phyloP scores from a whole-genome alignment of 2,113 vertebrate species.

The Sebastes fasciatus region DNA sequence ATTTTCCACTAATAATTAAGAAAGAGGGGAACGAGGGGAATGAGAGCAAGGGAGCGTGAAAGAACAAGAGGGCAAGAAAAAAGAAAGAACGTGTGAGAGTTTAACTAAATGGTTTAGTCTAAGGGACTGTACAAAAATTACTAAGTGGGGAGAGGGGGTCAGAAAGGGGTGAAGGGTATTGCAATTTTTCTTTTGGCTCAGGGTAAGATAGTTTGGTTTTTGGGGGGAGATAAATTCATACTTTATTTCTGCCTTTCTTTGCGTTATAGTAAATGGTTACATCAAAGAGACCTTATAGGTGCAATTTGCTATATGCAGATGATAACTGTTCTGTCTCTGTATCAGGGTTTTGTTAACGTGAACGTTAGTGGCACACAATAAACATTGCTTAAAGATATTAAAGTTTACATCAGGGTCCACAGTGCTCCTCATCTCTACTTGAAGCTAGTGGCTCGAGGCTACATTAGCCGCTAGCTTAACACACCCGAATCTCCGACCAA shows the following conservation, averaged over 20 bases:
- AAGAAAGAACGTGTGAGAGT: slow-evolving; percentile 1
- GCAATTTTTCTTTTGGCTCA: no score
- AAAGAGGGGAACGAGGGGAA: slow-evolving; percentile 46
- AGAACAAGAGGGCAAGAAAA: slow-evolving; percentile 33
- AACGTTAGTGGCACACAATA: neutral
- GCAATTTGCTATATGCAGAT: neutral
- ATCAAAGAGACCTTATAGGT: neutral
- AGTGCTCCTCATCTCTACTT: neutral
- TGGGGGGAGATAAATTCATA: no score
- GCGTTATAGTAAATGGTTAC: neutral
- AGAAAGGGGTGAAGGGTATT: neutral
- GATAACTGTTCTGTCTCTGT: neutral
- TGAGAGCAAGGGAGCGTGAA: slow-evolving; percentile 50
- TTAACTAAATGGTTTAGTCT: slow-evolving; percentile 22
- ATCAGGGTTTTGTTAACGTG: neutral
- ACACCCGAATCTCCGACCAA: no score
- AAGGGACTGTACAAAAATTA: neutral
- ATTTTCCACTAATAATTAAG: slow-evolving; percentile 78
- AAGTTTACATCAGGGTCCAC: neutral
- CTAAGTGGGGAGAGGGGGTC: neutral
- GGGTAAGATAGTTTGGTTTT: no score
- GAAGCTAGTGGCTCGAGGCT: neutral
- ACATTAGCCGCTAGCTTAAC: neutral
- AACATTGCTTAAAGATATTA: neutral
- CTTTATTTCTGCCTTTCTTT: neutral